These are phyloP conservation scores for Oxyscelio sp. DNA, from an alignment of 2,888 invertebrate species.

Conservation along the genomic window DNA sequence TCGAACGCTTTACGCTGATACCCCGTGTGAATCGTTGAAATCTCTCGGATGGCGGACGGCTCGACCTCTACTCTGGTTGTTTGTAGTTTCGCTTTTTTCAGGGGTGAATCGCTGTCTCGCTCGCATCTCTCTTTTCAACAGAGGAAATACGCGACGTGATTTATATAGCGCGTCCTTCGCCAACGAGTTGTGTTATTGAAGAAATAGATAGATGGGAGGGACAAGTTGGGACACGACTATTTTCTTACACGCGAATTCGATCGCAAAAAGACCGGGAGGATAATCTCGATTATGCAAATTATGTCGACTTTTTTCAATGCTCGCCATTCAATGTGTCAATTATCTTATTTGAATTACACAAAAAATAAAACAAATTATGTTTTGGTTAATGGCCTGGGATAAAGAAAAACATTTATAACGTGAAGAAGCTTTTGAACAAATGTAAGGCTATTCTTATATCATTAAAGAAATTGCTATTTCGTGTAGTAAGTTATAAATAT, in stretches of 20 bases:
- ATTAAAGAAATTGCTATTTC: too few relatives aligned
- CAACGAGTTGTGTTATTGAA: slow-evolving; percentile 55
- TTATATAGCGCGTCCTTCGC: slow-evolving; percentile 54
- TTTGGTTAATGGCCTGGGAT: too few relatives aligned
- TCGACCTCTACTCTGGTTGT: slow-evolving; percentile 60
- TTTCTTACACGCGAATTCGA: slow-evolving; percentile 16
- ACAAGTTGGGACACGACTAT: slow-evolving; percentile 58
- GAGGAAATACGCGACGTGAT: slow-evolving; percentile 57
- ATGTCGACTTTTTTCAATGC: slow-evolving; percentile 20
- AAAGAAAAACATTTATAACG: too few relatives aligned
- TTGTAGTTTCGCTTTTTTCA: slow-evolving; percentile 59
- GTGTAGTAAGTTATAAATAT: too few relatives aligned
- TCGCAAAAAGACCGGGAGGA: slow-evolving; percentile 3
- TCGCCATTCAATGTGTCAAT: slow-evolving; percentile 15
- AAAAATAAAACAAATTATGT: slow-evolving; percentile 1
- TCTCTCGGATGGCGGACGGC: slow-evolving; percentile 40
- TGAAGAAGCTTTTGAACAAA: too few relatives aligned
- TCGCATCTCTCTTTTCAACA: slow-evolving; percentile 32
- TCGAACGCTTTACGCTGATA: slow-evolving; percentile 46
- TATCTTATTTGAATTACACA: background rate
- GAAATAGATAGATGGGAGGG: slow-evolving; percentile 53
- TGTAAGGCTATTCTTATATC: too few relatives aligned
- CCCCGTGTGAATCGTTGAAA: slow-evolving; percentile 57
- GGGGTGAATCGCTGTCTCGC: slow-evolving; percentile 60
- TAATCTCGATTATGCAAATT: slow-evolving; percentile 44